Evolutionary conservation across 2,113 vertebrate species (phyloP), one percentile per base, ranked within the genome.

Genomic region (Choloepus hoffmanni): DNA sequence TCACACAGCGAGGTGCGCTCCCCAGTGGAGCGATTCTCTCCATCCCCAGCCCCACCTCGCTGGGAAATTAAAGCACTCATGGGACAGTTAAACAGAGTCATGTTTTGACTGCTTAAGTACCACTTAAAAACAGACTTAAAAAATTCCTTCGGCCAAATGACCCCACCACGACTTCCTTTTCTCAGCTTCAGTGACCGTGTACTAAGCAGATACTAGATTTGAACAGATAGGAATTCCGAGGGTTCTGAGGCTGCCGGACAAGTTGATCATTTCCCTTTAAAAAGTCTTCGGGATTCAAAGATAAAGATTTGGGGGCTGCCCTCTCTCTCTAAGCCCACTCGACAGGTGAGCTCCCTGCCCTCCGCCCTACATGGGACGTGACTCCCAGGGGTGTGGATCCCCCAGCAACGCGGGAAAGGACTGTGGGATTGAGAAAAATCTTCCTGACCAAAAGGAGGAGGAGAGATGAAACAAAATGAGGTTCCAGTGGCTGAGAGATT

Each of bases 1-100:
- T 50, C 53, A 2, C n/a, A n/a, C 11, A 26, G 43, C 21, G 4
- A 73, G 40, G 10, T 4, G 72, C 40, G 26, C 18, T 33, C 85
- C 85, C 84, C 67, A 43, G 92, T 23, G 14, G 1, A 77, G n/a
- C n/a, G 0, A 0, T 23, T 62, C 67, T 62, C 58, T 78, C 60
- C 86, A 30, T 65, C 53, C 53, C 53, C 67, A 48, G 60, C 28
- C 28, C 62, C 13, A 14, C 70, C 58, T 93, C 36, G 60, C 70
- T 91, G 62, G 88, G 85, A 73, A 93, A 68, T 67, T 58, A 85
- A 83, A 50, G 79, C 30, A 33, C 28, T 86, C 81, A 65, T 7
- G 24, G 82, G 55, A 78, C 33, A 89, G 30, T 8, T 13, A 90
- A 94, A 83, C 13, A 0, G 74, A 87, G 60, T 82, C 77, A 55